phyloP scores from a whole-genome alignment of 2,113 vertebrate species.

The Dromiciops gliroides region DNA sequence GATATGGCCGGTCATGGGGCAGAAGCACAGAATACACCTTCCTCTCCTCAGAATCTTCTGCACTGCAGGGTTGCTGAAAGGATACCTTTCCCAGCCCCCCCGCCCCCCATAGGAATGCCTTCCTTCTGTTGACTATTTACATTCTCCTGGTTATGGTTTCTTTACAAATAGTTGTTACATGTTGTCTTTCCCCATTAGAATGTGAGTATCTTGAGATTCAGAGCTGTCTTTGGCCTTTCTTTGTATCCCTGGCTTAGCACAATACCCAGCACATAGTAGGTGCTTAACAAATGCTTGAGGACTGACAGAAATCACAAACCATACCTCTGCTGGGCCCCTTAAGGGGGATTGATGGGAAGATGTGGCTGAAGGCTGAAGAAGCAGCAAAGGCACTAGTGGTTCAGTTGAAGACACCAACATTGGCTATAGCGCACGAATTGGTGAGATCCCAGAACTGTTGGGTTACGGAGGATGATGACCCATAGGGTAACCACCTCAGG shows the following conservation, averaged over 20 bases:
- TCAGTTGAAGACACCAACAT: too few species aligned
- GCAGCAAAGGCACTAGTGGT: neutral
- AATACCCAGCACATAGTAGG: neutral
- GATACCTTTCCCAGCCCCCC: too few species aligned
- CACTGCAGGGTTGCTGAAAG: rapidly evolving
- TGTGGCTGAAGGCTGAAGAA: neutral
- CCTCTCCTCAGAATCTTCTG: neutral
- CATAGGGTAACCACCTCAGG: neutral
- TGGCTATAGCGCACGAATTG: too few species aligned
- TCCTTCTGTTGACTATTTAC: neutral
- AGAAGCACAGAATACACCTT: neutral
- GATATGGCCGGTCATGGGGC: too few species aligned
- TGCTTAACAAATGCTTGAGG: neutral
- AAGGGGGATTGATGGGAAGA: neutral
- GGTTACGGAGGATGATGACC: neutral
- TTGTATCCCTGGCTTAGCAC: neutral
- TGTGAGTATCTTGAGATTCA: neutral
- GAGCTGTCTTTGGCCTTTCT: neutral
- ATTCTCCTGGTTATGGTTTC: neutral
- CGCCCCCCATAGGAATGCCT: rapidly evolving
- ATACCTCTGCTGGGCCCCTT: neutral
- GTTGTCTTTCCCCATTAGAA: neutral
- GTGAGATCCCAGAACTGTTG: neutral
- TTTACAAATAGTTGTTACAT: neutral
- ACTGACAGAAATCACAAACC: neutral